Base-by-base conservation (phyloP, 2,797 vertebrate genomes). In the Gallinago nigripennis region DNA sequence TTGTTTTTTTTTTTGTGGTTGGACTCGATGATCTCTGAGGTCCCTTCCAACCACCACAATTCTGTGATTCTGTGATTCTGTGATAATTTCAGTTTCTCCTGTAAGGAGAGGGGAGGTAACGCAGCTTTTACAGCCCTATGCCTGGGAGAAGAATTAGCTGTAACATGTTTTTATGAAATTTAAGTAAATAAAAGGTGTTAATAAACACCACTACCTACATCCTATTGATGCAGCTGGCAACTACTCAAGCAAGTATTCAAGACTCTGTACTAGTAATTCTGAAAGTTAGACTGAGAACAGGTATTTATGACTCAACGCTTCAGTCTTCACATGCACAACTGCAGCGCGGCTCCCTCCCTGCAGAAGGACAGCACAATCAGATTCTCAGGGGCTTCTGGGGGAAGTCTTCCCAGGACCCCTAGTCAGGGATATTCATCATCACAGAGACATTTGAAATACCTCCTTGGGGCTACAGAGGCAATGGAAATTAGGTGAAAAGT, bases 391-490 rank as follows among this genome's bases (percentile, higher is more conserved):
- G 24, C 27, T 94, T 56, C 66, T 27, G 28, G 35, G 45, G 46
- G 50, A 82, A 27, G 58, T n/a, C 73, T 41, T 54, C 65, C 69
- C 65, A 77, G 45, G 53, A 65, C 25, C 15, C 19, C 25, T 41
- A 73, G 71, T 58, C 65, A 56, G 24, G 54, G 68, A 65, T 25
- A 19, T 50, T 82, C 2, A 1, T 37, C 2, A 1, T 43, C 50
- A 57, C 61, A 66, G 23, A 81, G 6, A 4, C 60, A 91, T 69
- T 94, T 60, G 48, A 82, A 94, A 79, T 48, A 43, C 16, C 78
- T 68, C 37, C 66, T 81, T 71, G 86, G 77, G 68, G 76, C 63
- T 94, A 84, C 64, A 66, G 75, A 60, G 93, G 79, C 93, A 95
- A 93, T 6, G 25, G 80, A 56, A 95, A 92, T 18, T 70, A 56